These are phyloP conservation scores for Nipponacmea schrenckii DNA, from an alignment of 2,888 invertebrate genomes.

Conservation along the genomic window DNA sequence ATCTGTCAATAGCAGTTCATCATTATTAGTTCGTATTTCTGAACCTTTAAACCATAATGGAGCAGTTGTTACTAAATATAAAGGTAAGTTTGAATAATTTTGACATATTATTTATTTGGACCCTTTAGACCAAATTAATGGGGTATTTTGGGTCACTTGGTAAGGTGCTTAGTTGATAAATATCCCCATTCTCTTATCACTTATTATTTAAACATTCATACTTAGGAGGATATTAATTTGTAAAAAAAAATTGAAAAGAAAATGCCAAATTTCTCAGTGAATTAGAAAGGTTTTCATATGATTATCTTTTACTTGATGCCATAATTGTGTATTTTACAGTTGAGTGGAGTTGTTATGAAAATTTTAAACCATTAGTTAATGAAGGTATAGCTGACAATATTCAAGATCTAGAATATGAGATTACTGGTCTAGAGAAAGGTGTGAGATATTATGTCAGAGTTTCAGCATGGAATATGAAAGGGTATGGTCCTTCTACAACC, in stretches of 20 bases:
- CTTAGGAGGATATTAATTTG: too few relatives aligned
- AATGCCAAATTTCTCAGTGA: too few relatives aligned
- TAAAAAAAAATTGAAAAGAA: too few relatives aligned
- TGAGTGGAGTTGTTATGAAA: conserved; percentile 90
- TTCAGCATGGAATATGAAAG: conserved; percentile 91
- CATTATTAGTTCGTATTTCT: conserved; percentile 77
- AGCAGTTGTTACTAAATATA: conserved; percentile 88
- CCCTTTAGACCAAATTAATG: too few relatives aligned
- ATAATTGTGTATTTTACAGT: conserved; percentile 72
- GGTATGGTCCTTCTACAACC: conserved; percentile 82
- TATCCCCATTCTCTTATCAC: too few relatives aligned
- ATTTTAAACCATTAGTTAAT: conserved; percentile 85
- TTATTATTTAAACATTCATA: too few relatives aligned
- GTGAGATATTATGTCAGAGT: conserved; percentile 89
- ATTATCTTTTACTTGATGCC: too few relatives aligned
- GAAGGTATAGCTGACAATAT: conserved; percentile 78
- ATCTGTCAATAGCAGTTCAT: conserved; percentile 76
- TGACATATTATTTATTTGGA: neutral
- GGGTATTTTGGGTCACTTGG: too few relatives aligned
- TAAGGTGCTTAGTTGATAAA: too few relatives aligned
- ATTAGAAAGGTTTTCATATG: too few relatives aligned
- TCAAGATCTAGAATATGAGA: conserved; percentile 73
- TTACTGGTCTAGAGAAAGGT: conserved; percentile 85
- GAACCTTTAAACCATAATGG: conserved; percentile 79
- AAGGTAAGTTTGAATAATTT: conserved; percentile 78